Base-by-base conservation (phyloP, 2,888 invertebrate genomes). In the Diaprepes abbreviatus region DNA sequence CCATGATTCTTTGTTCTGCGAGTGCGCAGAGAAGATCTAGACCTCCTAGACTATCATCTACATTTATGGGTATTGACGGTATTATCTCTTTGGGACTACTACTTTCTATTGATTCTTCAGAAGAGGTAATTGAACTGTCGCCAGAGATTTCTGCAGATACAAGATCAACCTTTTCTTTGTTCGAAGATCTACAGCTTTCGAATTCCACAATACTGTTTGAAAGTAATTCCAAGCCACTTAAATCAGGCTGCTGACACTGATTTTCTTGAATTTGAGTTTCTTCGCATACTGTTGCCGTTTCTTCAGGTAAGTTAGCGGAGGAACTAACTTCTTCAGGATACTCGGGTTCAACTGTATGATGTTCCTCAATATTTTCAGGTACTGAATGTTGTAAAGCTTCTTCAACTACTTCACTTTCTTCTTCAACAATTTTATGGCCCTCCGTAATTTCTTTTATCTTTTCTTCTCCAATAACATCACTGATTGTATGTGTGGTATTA, bases 191-290 rank as follows among this genome's bases (percentile, higher is more conserved):
- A 52, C 84, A 78, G 59, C 88, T 88, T 78, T 92, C 92, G 75
- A 92, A 91, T 76, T 93, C 93, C 64, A 92, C 93, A 69, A 95
- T 94, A 80, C 94, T 94, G 78, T 94, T 94, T 0, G 94, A 94
- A 19, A 95, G 82, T 38, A 95, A 83, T 80, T 95, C 93, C 31
- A 95, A 83, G 0, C 95, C 95, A 74, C 93, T 93, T 5, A 94
- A 85, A 80, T 94, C 94, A 0, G 92, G 90, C 28, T 45, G 50
- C 12, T 66, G 43, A 9, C 9, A 17, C 21, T 19, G 16, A 33
- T 35, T 65, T n/a, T 38, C 36, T 38, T 14, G 28, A 35, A 71
- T 70, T 50, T 74, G n/a, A 67, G 75, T 75, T 70, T 74, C 74
- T 73, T 75, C 73, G 65, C 48, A 33, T 48, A 43, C 58, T 17